Conservation (phyloP, 1,140 invertebrate genomes). For the Euura saliciscinereae region DNA sequence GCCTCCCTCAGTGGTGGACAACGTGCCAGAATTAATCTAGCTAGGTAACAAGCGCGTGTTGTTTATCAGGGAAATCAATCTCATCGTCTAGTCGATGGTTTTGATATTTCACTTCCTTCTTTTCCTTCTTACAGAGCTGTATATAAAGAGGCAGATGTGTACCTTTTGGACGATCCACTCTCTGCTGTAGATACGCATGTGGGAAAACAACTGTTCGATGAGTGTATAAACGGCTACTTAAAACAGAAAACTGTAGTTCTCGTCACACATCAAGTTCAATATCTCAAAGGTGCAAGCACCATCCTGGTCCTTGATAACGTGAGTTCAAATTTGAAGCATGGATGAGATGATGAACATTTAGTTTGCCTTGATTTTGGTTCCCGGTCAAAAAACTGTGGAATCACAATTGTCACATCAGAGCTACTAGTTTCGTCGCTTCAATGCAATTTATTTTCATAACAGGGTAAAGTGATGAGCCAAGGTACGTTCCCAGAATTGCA, state of each 20-base stretch:
- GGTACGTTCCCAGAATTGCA: slow-evolving; percentile 55
- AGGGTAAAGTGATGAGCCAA: slow-evolving; percentile 49
- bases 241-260: slow-evolving; percentile 67
- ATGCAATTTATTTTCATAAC: slow-evolving; percentile 15
- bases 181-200: slow-evolving; percentile 66
- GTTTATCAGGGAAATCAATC: background rate
- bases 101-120: background rate
- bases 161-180: slow-evolving; percentile 64
- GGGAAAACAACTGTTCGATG: slow-evolving; percentile 61
- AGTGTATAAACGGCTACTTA: slow-evolving; percentile 53
- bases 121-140: slow-evolving; percentile 50
- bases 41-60: slow-evolving; percentile 41
- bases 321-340: slow-evolving; percentile 32
- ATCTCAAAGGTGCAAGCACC: slow-evolving; percentile 72
- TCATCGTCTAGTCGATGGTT: background rate
- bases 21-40: slow-evolving; percentile 72
- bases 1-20: slow-evolving; percentile 76
- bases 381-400: too few species aligned
- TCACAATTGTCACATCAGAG: too few species aligned
- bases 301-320: slow-evolving; percentile 77
- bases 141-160: slow-evolving; percentile 63
- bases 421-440: background rate
- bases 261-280: slow-evolving; percentile 85
- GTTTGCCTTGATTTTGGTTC: too few species aligned
- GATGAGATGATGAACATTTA: too few species aligned